Evolutionary conservation across 2,113 vertebrate genomes (phyloP), one percentile per base, ranked within the genome.

Genomic region (Phrynosoma platyrhinos): DNA sequence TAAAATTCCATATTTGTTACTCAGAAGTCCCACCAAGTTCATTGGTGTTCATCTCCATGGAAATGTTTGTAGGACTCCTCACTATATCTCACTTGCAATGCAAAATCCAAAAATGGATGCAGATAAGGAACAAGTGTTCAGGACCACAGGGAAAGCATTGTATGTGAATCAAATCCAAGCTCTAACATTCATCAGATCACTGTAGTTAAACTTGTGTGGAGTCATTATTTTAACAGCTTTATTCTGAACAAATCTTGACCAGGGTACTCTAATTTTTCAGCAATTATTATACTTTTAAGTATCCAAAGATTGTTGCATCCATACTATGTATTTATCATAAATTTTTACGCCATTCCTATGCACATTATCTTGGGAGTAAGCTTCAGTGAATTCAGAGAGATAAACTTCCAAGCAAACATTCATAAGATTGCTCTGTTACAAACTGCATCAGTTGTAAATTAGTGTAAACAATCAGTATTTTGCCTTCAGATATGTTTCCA

Each of bases 51-150:
- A 42, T 1, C 36, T 5, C 16, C 62, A 68, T 47, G 40, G 42
- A 83, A n/a, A 40, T 82, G 80, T 32, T 32, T 66, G 6, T 8
- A 47, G 40, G 58, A 42, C 13, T 40, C 13, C 36, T 23, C 13
- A 25, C 36, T 66, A 83, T 79, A 90, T 89, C 36, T 66, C 7
- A 6, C 3, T 85, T 64, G 47, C 74, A 82, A 77, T 36, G 9
- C 82, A 90, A 80, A 87, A 86, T 81, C 58, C 80, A 66, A 66
- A 66, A 23, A 66, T 66, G 40, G 32, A 0, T 16, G 47, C 52
- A 53, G 4, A 27, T 27, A 78, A 91, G 32, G 20, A 13, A 36
- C 3, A 76, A 74, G 32, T 0, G 2, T 1, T 47, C 21, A 87
- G 23, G 10, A 82, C 1, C 14, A 79, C 3, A 5, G 14, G 21